A percentile compares a stretch with the other conserved stretches of the same genome.
Evolutionary conservation across 37 sponge, comb jelly and placozoan genomes (phyloP).

Genomic region (Beroe ovata): DNA sequence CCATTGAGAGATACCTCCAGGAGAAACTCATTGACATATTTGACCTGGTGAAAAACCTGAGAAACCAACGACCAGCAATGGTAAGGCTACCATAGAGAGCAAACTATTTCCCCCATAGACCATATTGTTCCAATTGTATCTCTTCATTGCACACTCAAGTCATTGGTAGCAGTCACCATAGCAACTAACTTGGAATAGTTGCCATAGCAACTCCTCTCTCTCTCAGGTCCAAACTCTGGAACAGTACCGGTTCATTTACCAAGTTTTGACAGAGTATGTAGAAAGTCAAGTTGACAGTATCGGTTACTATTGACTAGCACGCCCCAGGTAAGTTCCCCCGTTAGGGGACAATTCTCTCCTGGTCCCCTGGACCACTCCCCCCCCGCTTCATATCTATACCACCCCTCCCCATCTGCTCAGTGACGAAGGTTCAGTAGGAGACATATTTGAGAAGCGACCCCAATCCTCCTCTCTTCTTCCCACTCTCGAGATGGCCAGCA

Average conservation of each 20-base stretch:
- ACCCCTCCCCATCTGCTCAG: too few species aligned
- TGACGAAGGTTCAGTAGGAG: not conserved
- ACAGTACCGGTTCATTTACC: constrained; percentile 64
- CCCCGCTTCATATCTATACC: too few species aligned
- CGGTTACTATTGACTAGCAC: constrained; percentile 67
- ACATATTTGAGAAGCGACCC: not conserved
- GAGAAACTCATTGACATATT: constrained; percentile 66
- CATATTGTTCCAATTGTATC: too few species aligned
- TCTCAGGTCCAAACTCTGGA: constrained; percentile 49
- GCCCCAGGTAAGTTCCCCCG: constrained; percentile 63
- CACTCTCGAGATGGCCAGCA: not conserved
- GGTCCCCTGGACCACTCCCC: not conserved
- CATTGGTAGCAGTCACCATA: too few species aligned
- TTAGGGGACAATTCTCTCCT: not conserved
- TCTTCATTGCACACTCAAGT: too few species aligned
- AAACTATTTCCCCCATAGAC: too few species aligned
- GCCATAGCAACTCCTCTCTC: not conserved
- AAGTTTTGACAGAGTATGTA: constrained; percentile 49
- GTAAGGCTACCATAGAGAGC: too few species aligned
- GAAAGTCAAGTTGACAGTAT: constrained; percentile 12
- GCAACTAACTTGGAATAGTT: not conserved
- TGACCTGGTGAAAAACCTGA: constrained; percentile 29
- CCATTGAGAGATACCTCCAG: constrained; percentile 42
- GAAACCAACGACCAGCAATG: constrained; percentile 63
- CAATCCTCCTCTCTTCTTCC: not conserved